Evolutionary conservation across 2,888 invertebrate genomes (phyloP).

Genomic region (Xestia xanthographa): DNA sequence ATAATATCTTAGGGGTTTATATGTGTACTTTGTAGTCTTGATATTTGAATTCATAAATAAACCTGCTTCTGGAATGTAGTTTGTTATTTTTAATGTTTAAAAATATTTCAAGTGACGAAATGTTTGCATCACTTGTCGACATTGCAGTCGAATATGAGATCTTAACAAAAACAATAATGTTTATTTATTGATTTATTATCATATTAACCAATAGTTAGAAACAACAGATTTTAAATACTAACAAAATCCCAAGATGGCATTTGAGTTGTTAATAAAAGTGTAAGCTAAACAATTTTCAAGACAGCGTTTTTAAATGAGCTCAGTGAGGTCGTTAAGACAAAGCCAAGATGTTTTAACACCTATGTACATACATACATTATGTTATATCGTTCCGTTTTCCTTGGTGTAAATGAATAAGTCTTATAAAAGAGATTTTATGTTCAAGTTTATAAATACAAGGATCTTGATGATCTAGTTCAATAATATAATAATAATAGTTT

Average conservation of each 20-base stretch:
- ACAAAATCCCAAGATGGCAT: background rate
- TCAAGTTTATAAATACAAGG: background rate
- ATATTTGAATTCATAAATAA: constrained; percentile 8
- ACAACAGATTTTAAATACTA: background rate
- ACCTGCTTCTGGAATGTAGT: background rate
- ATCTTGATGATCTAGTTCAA: background rate
- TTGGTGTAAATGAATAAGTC: background rate
- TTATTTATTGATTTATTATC: background rate
- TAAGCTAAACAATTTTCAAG: background rate
- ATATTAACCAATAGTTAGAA: background rate
- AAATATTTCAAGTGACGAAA: constrained; percentile 9
- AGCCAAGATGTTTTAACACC: background rate
- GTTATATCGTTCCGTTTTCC: constrained; percentile 11
- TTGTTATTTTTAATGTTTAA: background rate
- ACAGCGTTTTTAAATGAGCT: background rate
- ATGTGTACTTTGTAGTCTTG: constrained; percentile 14
- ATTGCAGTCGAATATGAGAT: background rate
- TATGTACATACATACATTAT: background rate
- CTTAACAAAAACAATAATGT: constrained; percentile 2
- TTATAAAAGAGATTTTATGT: background rate
- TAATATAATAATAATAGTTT: too few relatives aligned
- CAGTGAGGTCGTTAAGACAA: background rate
- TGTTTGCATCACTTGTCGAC: constrained; percentile 2
- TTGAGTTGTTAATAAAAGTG: background rate
- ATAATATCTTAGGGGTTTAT: constrained; percentile 14